Evolutionary conservation across 2,113 vertebrate genomes (phyloP).

Genomic region (Corvus cornix): DNA sequence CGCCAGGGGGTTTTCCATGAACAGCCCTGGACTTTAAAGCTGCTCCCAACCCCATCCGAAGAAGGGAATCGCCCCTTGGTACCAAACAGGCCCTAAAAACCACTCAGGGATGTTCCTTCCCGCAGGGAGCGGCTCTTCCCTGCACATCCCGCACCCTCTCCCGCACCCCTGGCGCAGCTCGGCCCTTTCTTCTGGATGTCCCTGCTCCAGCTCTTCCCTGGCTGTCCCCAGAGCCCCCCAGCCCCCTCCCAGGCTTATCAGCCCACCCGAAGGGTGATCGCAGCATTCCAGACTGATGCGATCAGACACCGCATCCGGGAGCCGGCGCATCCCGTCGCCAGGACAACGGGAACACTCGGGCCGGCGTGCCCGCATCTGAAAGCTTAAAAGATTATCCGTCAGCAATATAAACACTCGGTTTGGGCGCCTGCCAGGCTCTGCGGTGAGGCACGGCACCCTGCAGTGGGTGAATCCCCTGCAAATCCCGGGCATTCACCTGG

Average conservation of each 20-base stretch:
- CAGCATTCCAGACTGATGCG: conserved; percentile 29
- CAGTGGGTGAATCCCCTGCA: neutral
- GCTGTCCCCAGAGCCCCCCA: neutral
- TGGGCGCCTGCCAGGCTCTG: neutral
- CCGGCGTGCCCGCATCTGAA: neutral
- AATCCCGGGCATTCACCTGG: neutral
- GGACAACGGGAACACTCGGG: conserved; percentile 15
- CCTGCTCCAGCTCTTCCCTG: neutral
- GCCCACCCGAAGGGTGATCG: neutral
- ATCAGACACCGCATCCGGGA: conserved; percentile 2
- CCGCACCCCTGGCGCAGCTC: neutral
- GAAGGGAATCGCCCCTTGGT: neutral
- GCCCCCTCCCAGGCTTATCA: neutral
- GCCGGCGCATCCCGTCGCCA: neutral
- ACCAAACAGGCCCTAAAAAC: neutral
- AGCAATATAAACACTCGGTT: neutral
- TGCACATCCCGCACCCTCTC: rapidly evolving
- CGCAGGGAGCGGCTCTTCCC: neutral
- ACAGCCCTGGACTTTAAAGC: neutral
- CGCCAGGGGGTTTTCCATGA: neutral
- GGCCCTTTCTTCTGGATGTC: rapidly evolving
- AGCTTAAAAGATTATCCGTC: conserved; percentile 11
- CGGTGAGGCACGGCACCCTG: neutral
- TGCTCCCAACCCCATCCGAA: neutral
- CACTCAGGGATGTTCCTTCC: rapidly evolving